Base-by-base conservation (phyloP, 2,888 invertebrate species). In the Agrenia bidenticulata region DNA sequence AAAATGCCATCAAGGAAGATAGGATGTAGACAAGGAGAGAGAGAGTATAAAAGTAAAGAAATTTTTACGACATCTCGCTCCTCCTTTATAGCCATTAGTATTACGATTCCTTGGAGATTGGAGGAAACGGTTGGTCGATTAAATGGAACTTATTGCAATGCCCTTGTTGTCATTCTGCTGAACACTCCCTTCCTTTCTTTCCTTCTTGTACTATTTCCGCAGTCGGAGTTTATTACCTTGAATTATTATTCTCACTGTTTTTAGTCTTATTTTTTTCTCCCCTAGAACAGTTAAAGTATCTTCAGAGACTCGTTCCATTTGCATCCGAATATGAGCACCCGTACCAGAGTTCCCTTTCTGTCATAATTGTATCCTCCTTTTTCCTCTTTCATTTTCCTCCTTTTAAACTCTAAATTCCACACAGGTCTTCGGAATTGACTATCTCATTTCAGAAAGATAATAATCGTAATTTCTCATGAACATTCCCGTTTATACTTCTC, bases 101-200 rank as follows among this genome's bases (percentile, higher is more conserved):
- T 64, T 53, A 64, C 42, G 64, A 60, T 60, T 55, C 64, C 64
- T 53, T 17, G 4, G 64, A 60, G 64, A 64, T 42, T 27, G 37
- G 54, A 26, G n/a, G 58, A 63, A 64, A 59, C 64, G 64, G 53
- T 64, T 64, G 64, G 64, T 27, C 59, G 64, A 64, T 64, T 64
- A 64, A 64, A 64, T 64, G 64, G 59, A 64, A 64, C 59, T 53
- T 64, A 64, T 64, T 63, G 63, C 60, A 19, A 51, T 24, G 17
- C 13, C 49, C 24, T 45, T 41, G 27, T 50, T 50, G 51, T n/a
- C n/a, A 9, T 56, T 51, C 27, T n/a, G 27, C 45, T 24, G 53
- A 63, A n/a, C n/a, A n/a, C n/a, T n/a, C n/a, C n/a, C 51, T 53
- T 41, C 26, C 45, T 32, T 23, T 60, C 50, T 19, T 54, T 39